Conservation (phyloP, 2,888 invertebrate species). For the Dermolepida albohirtum region DNA sequence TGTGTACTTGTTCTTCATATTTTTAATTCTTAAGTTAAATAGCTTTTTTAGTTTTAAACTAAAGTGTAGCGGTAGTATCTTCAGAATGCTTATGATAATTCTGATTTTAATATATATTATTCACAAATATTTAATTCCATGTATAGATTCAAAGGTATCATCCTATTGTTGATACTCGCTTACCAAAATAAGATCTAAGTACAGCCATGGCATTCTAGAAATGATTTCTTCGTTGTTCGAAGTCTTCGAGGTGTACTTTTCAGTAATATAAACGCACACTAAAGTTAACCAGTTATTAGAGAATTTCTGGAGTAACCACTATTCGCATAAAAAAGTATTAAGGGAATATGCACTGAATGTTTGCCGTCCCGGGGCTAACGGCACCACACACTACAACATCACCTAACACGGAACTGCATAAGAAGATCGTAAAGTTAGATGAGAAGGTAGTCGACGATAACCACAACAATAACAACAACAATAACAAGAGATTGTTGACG, state of each 20-base stretch:
- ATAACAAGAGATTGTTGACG: conserved; percentile 42
- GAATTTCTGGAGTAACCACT: conserved; percentile 16
- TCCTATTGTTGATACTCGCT: conserved; percentile 46
- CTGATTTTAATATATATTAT: too few relatives aligned
- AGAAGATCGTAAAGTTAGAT: conserved; percentile 10
- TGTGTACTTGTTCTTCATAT: too few relatives aligned
- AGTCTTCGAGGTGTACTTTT: conserved; percentile 10
- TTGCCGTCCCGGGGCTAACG: conserved; percentile 31
- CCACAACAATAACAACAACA: conserved; percentile 50
- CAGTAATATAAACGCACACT: conserved; percentile 14
- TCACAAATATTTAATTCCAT: too few relatives aligned
- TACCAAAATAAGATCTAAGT: conserved; percentile 64
- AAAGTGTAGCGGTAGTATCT: background rate
- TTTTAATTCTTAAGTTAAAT: background rate
- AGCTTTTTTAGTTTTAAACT: too few relatives aligned
- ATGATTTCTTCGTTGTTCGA: conserved; percentile 10
- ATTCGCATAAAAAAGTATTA: conserved; percentile 40
- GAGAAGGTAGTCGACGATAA: conserved; percentile 48
- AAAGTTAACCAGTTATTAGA: conserved; percentile 13
- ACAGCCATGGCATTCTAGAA: conserved; percentile 61
- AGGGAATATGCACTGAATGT: conserved; percentile 44
- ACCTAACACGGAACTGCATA: conserved; percentile 55
- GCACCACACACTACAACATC: conserved; percentile 51
- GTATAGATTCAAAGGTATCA: background rate
- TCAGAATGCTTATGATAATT: background rate